These are phyloP conservation scores for Todiramphus saurophagus DNA, from an alignment of 2,113 vertebrate genomes.

Conservation along the genomic window DNA sequence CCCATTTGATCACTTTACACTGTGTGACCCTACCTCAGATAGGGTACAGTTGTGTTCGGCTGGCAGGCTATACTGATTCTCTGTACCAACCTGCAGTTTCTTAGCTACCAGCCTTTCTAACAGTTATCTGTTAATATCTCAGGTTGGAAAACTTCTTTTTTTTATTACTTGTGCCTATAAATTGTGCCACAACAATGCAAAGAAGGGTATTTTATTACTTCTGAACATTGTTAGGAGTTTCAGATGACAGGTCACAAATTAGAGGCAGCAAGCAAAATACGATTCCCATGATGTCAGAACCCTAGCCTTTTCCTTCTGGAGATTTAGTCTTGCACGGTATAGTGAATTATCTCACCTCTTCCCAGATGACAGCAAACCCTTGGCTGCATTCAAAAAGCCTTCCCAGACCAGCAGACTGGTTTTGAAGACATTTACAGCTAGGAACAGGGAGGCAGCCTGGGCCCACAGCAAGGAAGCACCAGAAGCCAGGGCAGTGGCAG, in stretches of 20 bases:
- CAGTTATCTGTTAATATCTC: not conserved
- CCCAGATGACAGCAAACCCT: not conserved
- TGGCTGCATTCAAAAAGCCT: not conserved
- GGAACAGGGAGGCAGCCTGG: not conserved
- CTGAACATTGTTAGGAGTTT: not conserved
- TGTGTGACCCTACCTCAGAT: not conserved
- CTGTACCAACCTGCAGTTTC: not conserved
- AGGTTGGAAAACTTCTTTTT: not conserved
- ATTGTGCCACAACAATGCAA: not conserved
- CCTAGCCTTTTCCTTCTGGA: not conserved
- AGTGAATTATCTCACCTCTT: not conserved
- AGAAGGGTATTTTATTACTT: not conserved
- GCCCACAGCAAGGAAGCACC: not conserved
- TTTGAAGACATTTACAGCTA: not conserved
- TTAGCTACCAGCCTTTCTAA: not conserved
- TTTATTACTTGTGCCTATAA: not conserved
- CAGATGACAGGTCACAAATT: not conserved
- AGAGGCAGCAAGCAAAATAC: not conserved
- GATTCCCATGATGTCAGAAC: not conserved
- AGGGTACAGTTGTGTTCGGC: not conserved
- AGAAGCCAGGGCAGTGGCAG: not conserved
- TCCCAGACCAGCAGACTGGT: not conserved
- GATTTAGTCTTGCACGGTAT: fast-evolving
- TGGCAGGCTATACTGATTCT: not conserved
- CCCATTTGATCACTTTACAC: fast-evolving